Conservation (phyloP, 2,888 invertebrate species). For the Petrolisthes manimaculis region DNA sequence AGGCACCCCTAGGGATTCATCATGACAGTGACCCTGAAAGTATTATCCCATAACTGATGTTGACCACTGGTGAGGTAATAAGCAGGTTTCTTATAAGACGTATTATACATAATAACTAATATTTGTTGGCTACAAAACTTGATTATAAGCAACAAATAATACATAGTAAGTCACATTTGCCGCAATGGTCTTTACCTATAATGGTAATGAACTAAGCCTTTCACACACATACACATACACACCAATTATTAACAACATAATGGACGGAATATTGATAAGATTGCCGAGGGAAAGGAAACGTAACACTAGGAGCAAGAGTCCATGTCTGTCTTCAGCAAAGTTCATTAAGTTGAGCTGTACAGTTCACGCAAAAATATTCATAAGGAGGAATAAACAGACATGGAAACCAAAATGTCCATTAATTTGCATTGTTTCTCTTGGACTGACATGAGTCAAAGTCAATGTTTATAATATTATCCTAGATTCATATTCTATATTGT, state of each 20-base stretch:
- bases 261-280: conserved; percentile 49
- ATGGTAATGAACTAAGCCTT: not conserved
- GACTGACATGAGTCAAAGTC: too few relatives aligned
- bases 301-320: not conserved
- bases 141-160: conserved; percentile 28
- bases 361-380: too few relatives aligned
- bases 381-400: too few relatives aligned
- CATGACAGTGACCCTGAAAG: too few relatives aligned
- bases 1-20: too few relatives aligned
- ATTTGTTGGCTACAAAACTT: conserved; percentile 24
- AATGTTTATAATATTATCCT: too few relatives aligned
- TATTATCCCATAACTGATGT: not conserved
- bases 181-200: conserved; percentile 34
- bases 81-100: conserved; percentile 5
- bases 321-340: not conserved
- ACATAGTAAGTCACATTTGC: conserved; percentile 56
- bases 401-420: too few relatives aligned
- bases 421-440: too few relatives aligned
- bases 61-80: conserved; percentile 27
- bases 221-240: not conserved
- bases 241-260: conserved; percentile 19
- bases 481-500: too few relatives aligned
- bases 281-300: conserved; percentile 26
- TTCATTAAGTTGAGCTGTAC: too few relatives aligned
- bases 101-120: conserved; percentile 25